These are phyloP conservation scores for Tanytarsus gracilentus DNA, from an alignment of 2,888 invertebrate species.

Conservation along the genomic window DNA sequence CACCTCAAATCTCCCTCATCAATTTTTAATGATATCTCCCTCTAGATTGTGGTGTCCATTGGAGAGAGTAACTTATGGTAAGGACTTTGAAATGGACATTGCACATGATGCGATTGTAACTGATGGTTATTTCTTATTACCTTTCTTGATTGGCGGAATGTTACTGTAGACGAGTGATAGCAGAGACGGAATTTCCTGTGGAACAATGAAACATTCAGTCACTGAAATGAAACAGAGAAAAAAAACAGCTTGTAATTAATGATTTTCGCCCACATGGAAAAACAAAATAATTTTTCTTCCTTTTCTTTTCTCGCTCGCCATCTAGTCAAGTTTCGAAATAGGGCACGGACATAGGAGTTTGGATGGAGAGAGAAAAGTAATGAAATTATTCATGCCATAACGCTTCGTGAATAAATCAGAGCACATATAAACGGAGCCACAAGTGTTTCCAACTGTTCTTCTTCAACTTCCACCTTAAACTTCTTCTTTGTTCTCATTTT, in stretches of 20 bases:
- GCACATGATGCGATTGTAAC: too few relatives aligned
- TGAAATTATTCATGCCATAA: slow-evolving; percentile 11
- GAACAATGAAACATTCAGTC: slow-evolving; percentile 54
- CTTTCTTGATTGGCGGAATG: slow-evolving; percentile 77
- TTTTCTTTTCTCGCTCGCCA: background rate
- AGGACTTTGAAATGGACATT: too few relatives aligned
- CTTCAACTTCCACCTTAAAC: background rate
- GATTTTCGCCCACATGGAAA: background rate
- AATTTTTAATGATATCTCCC: too few relatives aligned
- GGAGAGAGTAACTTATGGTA: too few relatives aligned
- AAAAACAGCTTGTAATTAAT: slow-evolving; percentile 13
- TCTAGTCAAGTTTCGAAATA: background rate
- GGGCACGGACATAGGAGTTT: background rate
- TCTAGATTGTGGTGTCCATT: too few relatives aligned
- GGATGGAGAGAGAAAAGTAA: background rate
- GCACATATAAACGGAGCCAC: slow-evolving; percentile 11
- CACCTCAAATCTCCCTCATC: too few relatives aligned
- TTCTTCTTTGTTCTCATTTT: background rate
- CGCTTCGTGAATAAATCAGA: slow-evolving; percentile 9
- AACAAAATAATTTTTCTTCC: background rate
- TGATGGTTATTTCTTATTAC: slow-evolving; percentile 48
- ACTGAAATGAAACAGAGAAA: background rate
- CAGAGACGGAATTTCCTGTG: slow-evolving; percentile 70
- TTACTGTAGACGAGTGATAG: slow-evolving; percentile 73
- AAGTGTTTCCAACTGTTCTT: slow-evolving; percentile 16